Evolutionary conservation across 2,113 vertebrate genomes (phyloP).

Genomic region (Microtus montanus): DNA sequence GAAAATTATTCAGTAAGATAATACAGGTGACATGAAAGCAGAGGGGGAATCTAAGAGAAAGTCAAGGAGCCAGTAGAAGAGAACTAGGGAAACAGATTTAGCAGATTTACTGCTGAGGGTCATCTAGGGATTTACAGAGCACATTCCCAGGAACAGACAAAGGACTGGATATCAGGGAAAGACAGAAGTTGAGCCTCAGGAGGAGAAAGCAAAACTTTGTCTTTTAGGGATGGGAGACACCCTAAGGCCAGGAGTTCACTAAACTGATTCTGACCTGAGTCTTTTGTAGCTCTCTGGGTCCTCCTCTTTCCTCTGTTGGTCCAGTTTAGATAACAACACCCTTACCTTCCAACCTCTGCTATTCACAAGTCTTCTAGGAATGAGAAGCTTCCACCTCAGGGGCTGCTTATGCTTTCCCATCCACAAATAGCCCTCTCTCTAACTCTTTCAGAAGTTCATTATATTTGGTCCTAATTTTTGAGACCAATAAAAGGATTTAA

Average conservation of each 20-base stretch:
- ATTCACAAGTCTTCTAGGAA: background rate
- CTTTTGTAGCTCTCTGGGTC: background rate
- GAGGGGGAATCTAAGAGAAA: background rate
- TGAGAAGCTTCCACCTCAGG: background rate
- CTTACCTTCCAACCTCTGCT: background rate
- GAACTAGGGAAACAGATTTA: background rate
- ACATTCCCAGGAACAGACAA: too few species aligned
- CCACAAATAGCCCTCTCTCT: background rate
- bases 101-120: background rate
- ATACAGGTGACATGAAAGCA: background rate
- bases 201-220: background rate
- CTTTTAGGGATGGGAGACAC: background rate
- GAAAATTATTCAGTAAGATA: background rate
- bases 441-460: background rate
- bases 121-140: background rate
- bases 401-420: background rate
- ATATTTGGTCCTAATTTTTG: background rate
- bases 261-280: background rate
- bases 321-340: background rate
- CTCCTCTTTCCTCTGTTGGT: background rate
- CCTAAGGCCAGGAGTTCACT: background rate
- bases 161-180: background rate
- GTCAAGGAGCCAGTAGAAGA: background rate
- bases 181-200: background rate
- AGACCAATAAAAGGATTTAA: background rate